These are phyloP conservation scores for Lophochroa leadbeateri DNA, from an alignment of 2,113 vertebrate species.

Conservation along the genomic window DNA sequence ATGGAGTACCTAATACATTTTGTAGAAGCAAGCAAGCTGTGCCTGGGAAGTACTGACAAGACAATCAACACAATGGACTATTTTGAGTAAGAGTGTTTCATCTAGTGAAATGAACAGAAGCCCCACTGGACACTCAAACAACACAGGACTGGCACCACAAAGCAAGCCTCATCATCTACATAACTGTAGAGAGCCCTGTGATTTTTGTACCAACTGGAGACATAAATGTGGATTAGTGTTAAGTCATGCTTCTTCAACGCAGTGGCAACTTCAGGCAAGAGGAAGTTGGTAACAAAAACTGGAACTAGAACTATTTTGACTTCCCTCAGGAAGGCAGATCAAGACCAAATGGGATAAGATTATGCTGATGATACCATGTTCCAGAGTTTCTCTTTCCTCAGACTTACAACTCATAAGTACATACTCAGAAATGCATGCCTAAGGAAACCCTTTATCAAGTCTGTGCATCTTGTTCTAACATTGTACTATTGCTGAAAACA, in stretches of 20 bases:
- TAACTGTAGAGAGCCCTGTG: background rate
- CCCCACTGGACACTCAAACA: background rate
- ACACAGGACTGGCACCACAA: background rate
- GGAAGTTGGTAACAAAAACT: background rate
- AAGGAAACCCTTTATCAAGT: background rate
- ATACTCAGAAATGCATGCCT: background rate
- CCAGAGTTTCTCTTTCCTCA: background rate
- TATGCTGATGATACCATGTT: background rate
- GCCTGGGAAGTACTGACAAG: background rate
- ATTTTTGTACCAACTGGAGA: background rate
- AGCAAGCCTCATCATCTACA: background rate
- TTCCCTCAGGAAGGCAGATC: background rate
- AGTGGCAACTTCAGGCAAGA: background rate
- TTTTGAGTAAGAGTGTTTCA: background rate
- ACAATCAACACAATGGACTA: background rate
- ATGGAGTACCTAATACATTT: background rate
- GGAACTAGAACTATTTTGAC: background rate
- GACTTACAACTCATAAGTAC: background rate
- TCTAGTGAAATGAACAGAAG: background rate
- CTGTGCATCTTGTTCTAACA: background rate
- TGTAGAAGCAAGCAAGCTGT: background rate
- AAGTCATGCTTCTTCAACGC: background rate
- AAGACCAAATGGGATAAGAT: background rate
- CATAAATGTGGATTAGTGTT: rapidly evolving
- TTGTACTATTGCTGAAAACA: background rate